These are phyloP conservation scores for Lomographa bimaculata DNA, from an alignment of 2,888 invertebrate species.

Conservation along the genomic window DNA sequence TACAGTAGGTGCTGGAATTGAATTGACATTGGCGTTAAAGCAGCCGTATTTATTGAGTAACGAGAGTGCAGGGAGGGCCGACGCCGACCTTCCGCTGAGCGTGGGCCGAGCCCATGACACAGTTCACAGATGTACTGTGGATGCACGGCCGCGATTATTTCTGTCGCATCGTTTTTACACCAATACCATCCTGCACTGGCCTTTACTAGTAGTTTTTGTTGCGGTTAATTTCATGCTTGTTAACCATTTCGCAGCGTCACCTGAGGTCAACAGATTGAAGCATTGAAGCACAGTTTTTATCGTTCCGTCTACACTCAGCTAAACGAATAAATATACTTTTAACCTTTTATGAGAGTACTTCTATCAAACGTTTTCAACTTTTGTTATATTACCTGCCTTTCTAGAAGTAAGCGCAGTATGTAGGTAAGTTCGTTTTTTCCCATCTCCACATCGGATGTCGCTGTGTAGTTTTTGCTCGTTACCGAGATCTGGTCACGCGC, in stretches of 20 bases:
- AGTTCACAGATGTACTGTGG: constrained; percentile 63
- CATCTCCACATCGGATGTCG: constrained; percentile 55
- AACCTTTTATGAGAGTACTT: too few species aligned
- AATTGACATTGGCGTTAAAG: constrained; percentile 38
- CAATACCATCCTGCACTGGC: constrained; percentile 30
- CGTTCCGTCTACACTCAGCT: constrained; percentile 2
- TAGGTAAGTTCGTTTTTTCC: constrained; percentile 50
- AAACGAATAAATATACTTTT: too few species aligned
- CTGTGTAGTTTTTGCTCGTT: constrained; percentile 75
- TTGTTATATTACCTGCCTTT: constrained; percentile 9
- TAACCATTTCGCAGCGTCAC: constrained; percentile 18
- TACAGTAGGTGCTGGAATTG: constrained; percentile 27
- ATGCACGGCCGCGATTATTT: constrained; percentile 54
- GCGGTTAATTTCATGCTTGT: constrained; percentile 20
- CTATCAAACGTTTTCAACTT: constrained; percentile 4
- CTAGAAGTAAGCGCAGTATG: constrained; percentile 24
- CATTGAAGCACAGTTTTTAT: constrained; percentile 8
- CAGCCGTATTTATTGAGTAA: constrained; percentile 58
- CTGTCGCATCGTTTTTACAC: constrained; percentile 63
- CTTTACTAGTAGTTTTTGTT: constrained; percentile 23
- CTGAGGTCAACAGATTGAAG: constrained; percentile 12
- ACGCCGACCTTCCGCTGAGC: constrained; percentile 71
- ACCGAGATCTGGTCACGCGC: constrained; percentile 68
- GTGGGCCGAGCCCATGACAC: constrained; percentile 81
- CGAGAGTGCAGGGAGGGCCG: constrained; percentile 59